phyloP scores from a whole-genome alignment of 2,888 invertebrate genomes.

The Heliconius charithonia region DNA sequence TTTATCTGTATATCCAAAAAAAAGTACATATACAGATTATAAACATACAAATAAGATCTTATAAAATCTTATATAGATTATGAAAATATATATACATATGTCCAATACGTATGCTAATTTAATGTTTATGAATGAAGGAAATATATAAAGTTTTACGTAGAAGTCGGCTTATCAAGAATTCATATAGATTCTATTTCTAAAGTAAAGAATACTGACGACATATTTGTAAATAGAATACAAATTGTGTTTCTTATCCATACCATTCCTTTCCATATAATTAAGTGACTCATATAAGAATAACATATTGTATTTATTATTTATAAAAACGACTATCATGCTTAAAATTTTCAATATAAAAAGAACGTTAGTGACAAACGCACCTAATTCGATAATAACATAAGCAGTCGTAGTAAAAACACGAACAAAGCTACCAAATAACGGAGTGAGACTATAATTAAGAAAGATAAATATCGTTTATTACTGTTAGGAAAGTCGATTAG shows the following conservation, averaged over 20 bases:
- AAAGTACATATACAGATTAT: not conserved
- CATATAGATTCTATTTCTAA: conserved; percentile 16
- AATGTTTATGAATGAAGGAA: not conserved
- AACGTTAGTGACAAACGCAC: conserved; percentile 70
- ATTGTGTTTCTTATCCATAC: not conserved
- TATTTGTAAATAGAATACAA: not conserved
- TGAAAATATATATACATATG: too few relatives aligned
- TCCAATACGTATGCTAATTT: too few relatives aligned
- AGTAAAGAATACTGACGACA: not conserved
- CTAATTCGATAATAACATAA: conserved; percentile 81
- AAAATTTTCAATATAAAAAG: conserved; percentile 34
- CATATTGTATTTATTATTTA: not conserved
- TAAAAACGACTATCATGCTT: not conserved
- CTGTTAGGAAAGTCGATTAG: conserved; percentile 83
- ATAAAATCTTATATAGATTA: not conserved
- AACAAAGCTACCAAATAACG: conserved; percentile 77
- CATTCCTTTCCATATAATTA: not conserved
- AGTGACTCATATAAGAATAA: not conserved
- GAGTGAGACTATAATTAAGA: conserved; percentile 82
- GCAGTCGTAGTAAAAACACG: conserved; percentile 75
- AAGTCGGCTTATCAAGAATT: conserved; percentile 8
- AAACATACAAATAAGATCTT: not conserved
- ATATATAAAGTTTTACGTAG: conserved; percentile 9
- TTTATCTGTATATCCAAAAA: not conserved
- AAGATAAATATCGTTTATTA: conserved; percentile 85